A percentile compares a stretch with the other conserved stretches of the same genome.
Evolutionary conservation across 2,888 invertebrate species (phyloP).

Genomic region (Blastobasis lacticolella): DNA sequence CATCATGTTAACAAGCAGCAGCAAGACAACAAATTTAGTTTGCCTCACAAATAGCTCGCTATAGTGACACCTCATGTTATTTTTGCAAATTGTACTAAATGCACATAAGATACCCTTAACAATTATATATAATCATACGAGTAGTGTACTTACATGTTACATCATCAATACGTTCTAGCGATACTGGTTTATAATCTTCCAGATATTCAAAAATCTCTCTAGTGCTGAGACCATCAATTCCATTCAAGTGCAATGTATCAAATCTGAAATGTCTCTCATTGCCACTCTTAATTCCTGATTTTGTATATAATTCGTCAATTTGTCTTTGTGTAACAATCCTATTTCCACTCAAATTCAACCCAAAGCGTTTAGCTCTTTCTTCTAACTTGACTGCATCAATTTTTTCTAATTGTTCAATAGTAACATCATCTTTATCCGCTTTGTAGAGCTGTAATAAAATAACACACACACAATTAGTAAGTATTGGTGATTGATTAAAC

Average conservation of each 20-base stretch:
- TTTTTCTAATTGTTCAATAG: constrained; percentile 50
- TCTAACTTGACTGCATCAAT: constrained; percentile 59
- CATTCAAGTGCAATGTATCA: constrained; percentile 84
- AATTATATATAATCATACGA: no score
- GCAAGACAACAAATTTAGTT: no score
- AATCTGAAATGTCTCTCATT: constrained; percentile 78
- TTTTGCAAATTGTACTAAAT: no score
- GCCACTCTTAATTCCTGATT: constrained; percentile 62
- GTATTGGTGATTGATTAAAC: background rate
- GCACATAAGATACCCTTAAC: no score
- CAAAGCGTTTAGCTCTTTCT: constrained; percentile 62
- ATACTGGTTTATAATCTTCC: constrained; percentile 82
- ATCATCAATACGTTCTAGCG: constrained; percentile 88
- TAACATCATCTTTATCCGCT: constrained; percentile 44
- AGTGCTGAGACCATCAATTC: constrained; percentile 83
- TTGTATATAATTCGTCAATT: constrained; percentile 61
- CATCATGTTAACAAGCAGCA: no score
- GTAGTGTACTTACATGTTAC: constrained; percentile 77
- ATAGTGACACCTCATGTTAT: no score
- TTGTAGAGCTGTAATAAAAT: constrained; percentile 38
- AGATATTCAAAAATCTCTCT: constrained; percentile 87
- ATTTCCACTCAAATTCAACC: constrained; percentile 55
- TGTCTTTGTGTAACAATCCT: constrained; percentile 58
- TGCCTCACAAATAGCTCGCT: no score
- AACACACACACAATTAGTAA: background rate